These are phyloP conservation scores for Apodemia duryi DNA, from an alignment of 2,888 invertebrate genomes.

Conservation along the genomic window DNA sequence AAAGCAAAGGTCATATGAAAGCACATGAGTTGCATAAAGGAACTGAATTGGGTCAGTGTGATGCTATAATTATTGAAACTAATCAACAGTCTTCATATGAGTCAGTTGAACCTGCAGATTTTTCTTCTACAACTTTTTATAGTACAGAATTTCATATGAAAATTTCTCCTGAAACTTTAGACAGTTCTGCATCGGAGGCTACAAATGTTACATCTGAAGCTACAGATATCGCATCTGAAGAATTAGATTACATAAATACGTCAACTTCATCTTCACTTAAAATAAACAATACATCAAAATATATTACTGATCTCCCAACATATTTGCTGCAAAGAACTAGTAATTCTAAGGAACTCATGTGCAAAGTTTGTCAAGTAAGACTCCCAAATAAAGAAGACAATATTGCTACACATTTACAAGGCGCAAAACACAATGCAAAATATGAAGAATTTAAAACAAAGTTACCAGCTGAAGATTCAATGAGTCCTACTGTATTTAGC, in stretches of 20 bases:
- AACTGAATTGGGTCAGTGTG: neutral
- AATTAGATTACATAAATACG: neutral
- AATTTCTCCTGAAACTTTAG: neutral
- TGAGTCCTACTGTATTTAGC: slow-evolving; percentile 2
- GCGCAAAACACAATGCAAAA: slow-evolving; percentile 14
- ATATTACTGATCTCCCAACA: neutral
- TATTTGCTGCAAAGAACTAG: slow-evolving; percentile 3
- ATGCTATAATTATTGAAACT: neutral
- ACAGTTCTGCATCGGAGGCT: neutral
- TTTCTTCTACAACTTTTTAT: neutral
- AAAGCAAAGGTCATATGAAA: neutral
- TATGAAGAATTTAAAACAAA: slow-evolving; percentile 1
- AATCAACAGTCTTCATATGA: neutral
- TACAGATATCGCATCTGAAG: neutral
- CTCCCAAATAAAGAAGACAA: slow-evolving; percentile 14
- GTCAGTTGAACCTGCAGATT: neutral
- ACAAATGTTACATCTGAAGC: neutral
- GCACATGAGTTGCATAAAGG: neutral
- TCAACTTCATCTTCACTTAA: neutral
- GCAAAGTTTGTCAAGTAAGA: slow-evolving; percentile 18
- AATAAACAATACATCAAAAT: neutral
- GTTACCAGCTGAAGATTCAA: slow-evolving; percentile 9
- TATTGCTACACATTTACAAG: slow-evolving; percentile 17
- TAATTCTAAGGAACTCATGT: slow-evolving; percentile 7
- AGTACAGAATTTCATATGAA: neutral